These are phyloP conservation scores for Pseudorasbora parva DNA, from an alignment of 2,113 vertebrate genomes.

Conservation along the genomic window DNA sequence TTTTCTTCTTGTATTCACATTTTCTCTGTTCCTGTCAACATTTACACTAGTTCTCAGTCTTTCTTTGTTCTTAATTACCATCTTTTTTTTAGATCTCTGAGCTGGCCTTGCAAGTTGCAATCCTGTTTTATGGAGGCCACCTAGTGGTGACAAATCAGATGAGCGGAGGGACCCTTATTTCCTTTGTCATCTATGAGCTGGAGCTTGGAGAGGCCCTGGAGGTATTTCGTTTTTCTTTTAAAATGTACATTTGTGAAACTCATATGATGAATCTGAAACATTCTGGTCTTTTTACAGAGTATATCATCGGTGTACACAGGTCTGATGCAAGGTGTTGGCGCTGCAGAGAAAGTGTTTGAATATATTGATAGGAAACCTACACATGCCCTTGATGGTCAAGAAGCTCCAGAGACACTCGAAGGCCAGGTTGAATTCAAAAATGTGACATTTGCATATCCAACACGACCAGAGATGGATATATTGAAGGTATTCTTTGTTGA, in stretches of 20 bases:
- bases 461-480: conserved; percentile 82
- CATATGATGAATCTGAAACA: background rate
- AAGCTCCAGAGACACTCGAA: conserved; percentile 82
- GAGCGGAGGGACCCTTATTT: conserved; percentile 86
- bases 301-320: conserved; percentile 93
- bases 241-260: background rate
- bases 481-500: conserved; percentile 81
- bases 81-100: conserved; percentile 83
- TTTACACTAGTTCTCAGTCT: background rate
- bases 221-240: conserved; percentile 72
- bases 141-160: conserved; percentile 90
- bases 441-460: conserved; percentile 89
- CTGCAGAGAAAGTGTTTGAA: conserved; percentile 96
- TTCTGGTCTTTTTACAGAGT: conserved; percentile 70
- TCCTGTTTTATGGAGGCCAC: conserved; percentile 93
- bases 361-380: conserved; percentile 89
- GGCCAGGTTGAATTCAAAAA: conserved; percentile 92
- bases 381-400: conserved; percentile 77
- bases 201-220: conserved; percentile 91
- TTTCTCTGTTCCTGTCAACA: too few relatives aligned
- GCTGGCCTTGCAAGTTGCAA: conserved; percentile 87
- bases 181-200: conserved; percentile 93
- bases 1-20: background rate
- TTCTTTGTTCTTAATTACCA: background rate
- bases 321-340: conserved; percentile 95